Evolutionary conservation across 1,140 invertebrate species (phyloP).

Genomic region (Lepidurus apus): DNA sequence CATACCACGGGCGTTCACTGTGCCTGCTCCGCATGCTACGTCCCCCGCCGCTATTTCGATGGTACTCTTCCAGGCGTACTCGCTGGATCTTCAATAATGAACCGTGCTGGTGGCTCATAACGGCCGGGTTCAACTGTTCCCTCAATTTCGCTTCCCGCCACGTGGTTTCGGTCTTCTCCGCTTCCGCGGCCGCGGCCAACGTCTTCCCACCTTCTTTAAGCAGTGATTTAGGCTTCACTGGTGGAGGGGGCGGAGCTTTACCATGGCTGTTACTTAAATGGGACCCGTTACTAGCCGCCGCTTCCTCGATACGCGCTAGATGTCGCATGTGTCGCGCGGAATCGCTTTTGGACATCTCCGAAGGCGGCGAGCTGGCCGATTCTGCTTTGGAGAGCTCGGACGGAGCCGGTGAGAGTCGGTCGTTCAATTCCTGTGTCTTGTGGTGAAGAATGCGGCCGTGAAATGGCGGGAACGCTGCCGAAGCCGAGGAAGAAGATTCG

Average conservation of each 20-base stretch:
- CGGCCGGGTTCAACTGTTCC: constrained; percentile 30
- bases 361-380: constrained; percentile 43
- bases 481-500: constrained; percentile 39
- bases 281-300: constrained; percentile 34
- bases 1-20: constrained; percentile 39
- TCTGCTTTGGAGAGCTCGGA: constrained; percentile 44
- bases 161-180: constrained; percentile 27
- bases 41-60: constrained; percentile 1
- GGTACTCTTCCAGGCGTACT: constrained; percentile 33
- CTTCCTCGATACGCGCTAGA: constrained; percentile 40
- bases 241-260: constrained; percentile 35
- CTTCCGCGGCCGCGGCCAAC: constrained; percentile 35
- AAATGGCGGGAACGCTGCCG: constrained; percentile 38
- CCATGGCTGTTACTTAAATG: constrained; percentile 32
- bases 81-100: constrained; percentile 27
- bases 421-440: constrained; percentile 37
- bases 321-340: constrained; percentile 41
- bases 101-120: constrained; percentile 27
- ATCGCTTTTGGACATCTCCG: constrained; percentile 44
- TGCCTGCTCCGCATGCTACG: constrained; percentile 32
- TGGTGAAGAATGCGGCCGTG: constrained; percentile 40
- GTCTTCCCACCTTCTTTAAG: constrained; percentile 37
- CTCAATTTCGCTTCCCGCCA: constrained; percentile 33
- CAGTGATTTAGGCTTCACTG: constrained; percentile 36
- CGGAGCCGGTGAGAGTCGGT: constrained; percentile 43